Percentiles rank a stretch among this genome's conserved stretches.
These are phyloP conservation scores for Trichoplusia ni DNA, from an alignment of 1,140 invertebrate genomes.

Conservation along the genomic window DNA sequence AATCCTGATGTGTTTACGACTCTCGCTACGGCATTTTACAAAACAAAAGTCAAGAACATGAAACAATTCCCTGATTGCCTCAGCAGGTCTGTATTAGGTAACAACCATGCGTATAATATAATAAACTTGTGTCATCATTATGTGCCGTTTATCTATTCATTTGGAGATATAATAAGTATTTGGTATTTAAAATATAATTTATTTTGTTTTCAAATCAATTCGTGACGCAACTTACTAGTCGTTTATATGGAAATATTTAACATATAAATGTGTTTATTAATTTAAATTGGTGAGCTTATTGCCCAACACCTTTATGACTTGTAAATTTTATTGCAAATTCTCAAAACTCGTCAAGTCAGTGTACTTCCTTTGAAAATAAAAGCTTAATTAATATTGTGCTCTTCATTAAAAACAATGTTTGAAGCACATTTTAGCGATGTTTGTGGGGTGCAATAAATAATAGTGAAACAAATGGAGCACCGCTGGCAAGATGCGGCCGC, in stretches of 20 bases:
- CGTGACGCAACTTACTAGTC: constrained; percentile 4
- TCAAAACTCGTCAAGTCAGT: constrained; percentile 5
- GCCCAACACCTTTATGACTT: constrained; percentile 5
- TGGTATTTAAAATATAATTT: constrained; percentile 11
- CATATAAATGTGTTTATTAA: constrained; percentile 23
- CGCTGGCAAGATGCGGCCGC: constrained; percentile 68
- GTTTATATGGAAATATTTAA: neutral
- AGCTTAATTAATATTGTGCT: constrained; percentile 3
- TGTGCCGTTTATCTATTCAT: constrained; percentile 1
- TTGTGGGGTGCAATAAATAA: constrained; percentile 4
- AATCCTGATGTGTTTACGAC: constrained; percentile 6
- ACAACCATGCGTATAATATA: no score
- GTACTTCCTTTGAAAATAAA: neutral
- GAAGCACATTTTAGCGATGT: neutral
- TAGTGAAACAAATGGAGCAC: constrained; percentile 67
- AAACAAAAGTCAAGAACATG: no score
- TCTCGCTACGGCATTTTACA: neutral
- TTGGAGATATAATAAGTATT: neutral
- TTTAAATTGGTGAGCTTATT: constrained; percentile 4
- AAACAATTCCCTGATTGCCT: no score
- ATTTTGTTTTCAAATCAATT: constrained; percentile 24
- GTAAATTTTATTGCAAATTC: constrained; percentile 13
- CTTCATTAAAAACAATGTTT: neutral
- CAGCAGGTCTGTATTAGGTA: no score
- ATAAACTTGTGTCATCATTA: neutral